Conservation (phyloP, 23 tunicate species). For the Ciona savignyi region DNA sequence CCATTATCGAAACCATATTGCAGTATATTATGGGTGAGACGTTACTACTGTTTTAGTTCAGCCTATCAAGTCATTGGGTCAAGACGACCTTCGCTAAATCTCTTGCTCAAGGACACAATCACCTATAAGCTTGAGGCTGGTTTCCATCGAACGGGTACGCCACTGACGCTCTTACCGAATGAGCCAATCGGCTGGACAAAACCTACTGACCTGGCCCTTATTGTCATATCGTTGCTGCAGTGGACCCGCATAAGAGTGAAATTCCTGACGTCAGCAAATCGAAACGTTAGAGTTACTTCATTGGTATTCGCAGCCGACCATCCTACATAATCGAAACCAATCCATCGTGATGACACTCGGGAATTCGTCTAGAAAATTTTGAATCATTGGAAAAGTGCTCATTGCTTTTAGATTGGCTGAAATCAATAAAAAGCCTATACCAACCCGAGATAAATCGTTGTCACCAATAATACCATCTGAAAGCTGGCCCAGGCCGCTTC, state of each 20-base stretch:
- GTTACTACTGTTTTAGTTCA: too few species aligned
- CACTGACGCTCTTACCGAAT: too few species aligned
- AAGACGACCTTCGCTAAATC: too few species aligned
- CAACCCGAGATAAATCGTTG: slow-evolving; percentile 39
- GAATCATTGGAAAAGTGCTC: neutral
- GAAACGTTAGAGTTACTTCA: slow-evolving; percentile 41
- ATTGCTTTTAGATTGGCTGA: neutral
- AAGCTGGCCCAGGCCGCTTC: slow-evolving; percentile 73
- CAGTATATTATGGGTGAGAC: too few species aligned
- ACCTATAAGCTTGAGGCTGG: too few species aligned
- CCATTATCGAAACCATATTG: too few species aligned
- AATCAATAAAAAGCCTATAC: neutral
- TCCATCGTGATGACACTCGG: neutral
- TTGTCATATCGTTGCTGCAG: slow-evolving; percentile 21
- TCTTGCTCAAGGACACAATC: too few species aligned
- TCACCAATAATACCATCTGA: slow-evolving; percentile 58
- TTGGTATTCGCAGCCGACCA: slow-evolving; percentile 22
- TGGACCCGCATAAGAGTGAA: slow-evolving; percentile 62
- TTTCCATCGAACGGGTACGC: too few species aligned
- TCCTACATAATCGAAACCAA: slow-evolving; percentile 82
- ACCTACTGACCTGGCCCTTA: slow-evolving; percentile 49
- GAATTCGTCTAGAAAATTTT: neutral
- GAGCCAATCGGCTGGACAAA: too few species aligned
- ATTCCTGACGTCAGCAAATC: slow-evolving; percentile 41
- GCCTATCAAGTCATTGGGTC: too few species aligned